Evolutionary conservation across 2,888 invertebrate genomes (phyloP).

Genomic region (Euplagia quadripunctaria): DNA sequence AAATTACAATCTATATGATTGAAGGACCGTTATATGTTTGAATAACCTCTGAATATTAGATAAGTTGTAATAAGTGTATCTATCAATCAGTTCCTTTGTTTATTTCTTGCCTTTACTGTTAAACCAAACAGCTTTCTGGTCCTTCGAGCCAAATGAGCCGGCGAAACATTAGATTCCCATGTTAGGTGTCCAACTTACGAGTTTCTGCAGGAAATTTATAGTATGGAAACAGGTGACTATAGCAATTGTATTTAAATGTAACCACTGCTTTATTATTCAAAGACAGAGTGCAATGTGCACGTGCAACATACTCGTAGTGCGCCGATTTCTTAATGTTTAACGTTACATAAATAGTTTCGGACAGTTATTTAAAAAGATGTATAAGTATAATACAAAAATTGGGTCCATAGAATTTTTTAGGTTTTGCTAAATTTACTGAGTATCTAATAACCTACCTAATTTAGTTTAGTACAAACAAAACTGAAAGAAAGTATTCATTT

Average conservation of each 20-base stretch:
- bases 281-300: slow-evolving; percentile 4
- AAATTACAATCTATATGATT: neutral
- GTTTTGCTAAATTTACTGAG: too few relatives aligned
- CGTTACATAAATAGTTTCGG: too few relatives aligned
- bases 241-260: slow-evolving; percentile 11
- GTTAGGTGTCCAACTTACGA: neutral
- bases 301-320: slow-evolving; percentile 11
- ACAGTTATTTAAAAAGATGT: too few relatives aligned
- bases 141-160: neutral
- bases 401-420: too few relatives aligned
- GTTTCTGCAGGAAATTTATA: neutral
- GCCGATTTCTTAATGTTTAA: slow-evolving; percentile 12
- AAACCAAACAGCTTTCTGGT: neutral
- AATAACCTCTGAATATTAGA: neutral
- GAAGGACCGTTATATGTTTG: neutral
- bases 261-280: slow-evolving; percentile 9
- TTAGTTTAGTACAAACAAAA: neutral
- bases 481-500: neutral
- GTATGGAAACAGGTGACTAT: slow-evolving; percentile 5
- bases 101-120: neutral
- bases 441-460: too few relatives aligned
- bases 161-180: neutral
- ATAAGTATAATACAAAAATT: too few relatives aligned
- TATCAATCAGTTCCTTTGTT: neutral
- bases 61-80: neutral